Conservation (phyloP, 2,888 invertebrate genomes). For the Pammene fasciana region DNA sequence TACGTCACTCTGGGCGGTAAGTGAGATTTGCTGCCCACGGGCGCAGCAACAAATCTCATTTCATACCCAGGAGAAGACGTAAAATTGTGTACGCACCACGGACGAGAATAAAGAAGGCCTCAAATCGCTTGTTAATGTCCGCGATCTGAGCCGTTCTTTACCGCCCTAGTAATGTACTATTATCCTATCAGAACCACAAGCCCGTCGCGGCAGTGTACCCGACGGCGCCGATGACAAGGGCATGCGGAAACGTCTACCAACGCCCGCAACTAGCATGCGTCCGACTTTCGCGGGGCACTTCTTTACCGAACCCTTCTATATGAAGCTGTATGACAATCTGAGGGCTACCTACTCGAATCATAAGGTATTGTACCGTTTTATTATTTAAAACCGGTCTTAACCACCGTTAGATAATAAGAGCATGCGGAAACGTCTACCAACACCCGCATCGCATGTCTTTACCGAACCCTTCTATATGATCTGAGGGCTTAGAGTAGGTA, state of each 20-base stretch:
- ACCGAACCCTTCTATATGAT: conserved; percentile 90
- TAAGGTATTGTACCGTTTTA: conserved; percentile 86
- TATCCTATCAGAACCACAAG: conserved; percentile 58
- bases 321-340: conserved; percentile 92
- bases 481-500: conserved; percentile 92
- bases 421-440: conserved; percentile 60
- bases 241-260: conserved; percentile 60
- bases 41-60: no score
- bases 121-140: no score
- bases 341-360: conserved; percentile 93
- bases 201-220: conserved; percentile 59
- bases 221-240: conserved; percentile 69
- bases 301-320: conserved; percentile 89
- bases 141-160: no score
- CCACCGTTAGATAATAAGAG: conserved; percentile 79
- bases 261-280: conserved; percentile 65
- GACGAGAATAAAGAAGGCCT: no score
- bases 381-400: no score
- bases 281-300: conserved; percentile 84
- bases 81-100: no score
- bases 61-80: no score
- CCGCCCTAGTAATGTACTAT: background rate
- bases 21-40: no score
- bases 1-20: no score
- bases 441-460: conserved; percentile 80